Conservation (phyloP, 2,888 invertebrate species). For the Amitus sp. region DNA sequence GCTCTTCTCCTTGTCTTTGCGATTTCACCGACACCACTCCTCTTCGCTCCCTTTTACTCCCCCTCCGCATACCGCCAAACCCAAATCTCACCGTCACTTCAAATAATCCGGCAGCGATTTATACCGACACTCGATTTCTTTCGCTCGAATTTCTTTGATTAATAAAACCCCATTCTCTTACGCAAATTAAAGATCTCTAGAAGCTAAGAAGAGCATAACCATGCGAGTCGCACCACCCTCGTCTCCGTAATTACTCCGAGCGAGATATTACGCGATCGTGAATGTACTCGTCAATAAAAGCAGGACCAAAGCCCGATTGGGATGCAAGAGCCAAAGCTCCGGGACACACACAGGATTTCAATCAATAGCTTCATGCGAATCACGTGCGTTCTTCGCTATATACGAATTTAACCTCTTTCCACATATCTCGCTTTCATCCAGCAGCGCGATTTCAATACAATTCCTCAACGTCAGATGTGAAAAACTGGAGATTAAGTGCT, state of each 20-base stretch:
- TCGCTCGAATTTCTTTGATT: no score
- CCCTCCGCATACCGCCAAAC: no score
- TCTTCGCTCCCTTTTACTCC: constrained; percentile 24
- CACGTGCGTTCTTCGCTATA: constrained; percentile 46
- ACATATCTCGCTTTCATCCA: no score
- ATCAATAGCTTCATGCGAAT: constrained; percentile 51
- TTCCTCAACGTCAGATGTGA: no score
- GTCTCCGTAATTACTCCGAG: constrained; percentile 41
- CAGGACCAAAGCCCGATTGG: constrained; percentile 46
- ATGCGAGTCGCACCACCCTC: constrained; percentile 40
- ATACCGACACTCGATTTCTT: not conserved
- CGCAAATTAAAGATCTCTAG: constrained; percentile 40
- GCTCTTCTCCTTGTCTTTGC: constrained; percentile 43
- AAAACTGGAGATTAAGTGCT: no score
- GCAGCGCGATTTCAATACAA: no score
- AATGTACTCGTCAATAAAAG: constrained; percentile 42
- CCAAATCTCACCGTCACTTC: constrained; percentile 17
- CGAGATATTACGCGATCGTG: constrained; percentile 45
- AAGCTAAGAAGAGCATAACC: constrained; percentile 39
- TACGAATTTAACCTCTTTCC: not conserved
- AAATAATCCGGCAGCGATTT: constrained; percentile 4
- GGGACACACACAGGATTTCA: constrained; percentile 47
- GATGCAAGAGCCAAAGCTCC: constrained; percentile 47
- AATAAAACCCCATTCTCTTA: constrained; percentile 26
- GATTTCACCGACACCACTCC: constrained; percentile 27